Percentiles rank a stretch among this genome's conserved stretches.
phyloP scores from a whole-genome alignment of 2,797 vertebrate species.

The Sebastes melanostomus region DNA sequence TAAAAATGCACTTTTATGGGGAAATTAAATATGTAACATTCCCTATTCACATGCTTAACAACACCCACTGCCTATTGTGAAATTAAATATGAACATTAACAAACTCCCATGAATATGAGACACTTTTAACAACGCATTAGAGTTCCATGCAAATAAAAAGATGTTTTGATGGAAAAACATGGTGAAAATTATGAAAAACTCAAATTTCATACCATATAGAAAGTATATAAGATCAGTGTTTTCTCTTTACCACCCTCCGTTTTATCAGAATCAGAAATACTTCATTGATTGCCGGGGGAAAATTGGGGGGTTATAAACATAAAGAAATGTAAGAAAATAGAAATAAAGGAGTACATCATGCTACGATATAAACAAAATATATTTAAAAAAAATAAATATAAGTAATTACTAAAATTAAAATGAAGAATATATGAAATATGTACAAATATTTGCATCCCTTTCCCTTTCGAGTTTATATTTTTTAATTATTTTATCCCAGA shows the following conservation, averaged over 20 bases:
- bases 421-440: too few species aligned
- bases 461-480: too few species aligned
- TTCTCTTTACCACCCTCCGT: neutral
- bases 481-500: too few species aligned
- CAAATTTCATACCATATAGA: neutral
- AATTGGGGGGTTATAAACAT: too few species aligned
- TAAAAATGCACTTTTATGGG: neutral
- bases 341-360: too few species aligned
- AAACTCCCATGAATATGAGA: neutral
- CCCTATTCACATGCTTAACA: neutral
- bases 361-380: too few species aligned
- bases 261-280: neutral
- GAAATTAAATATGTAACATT: neutral
- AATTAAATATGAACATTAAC: neutral
- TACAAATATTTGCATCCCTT: too few species aligned
- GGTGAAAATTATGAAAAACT: slow-evolving; percentile 3
- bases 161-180: neutral
- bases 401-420: too few species aligned
- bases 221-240: neutral
- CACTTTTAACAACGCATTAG: neutral
- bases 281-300: fast-evolving
- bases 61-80: neutral
- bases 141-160: neutral
- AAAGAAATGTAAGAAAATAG: too few species aligned
- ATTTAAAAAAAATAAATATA: too few species aligned